phyloP scores from a whole-genome alignment of 2,888 invertebrate genomes.

The Drosophila leonis region DNA sequence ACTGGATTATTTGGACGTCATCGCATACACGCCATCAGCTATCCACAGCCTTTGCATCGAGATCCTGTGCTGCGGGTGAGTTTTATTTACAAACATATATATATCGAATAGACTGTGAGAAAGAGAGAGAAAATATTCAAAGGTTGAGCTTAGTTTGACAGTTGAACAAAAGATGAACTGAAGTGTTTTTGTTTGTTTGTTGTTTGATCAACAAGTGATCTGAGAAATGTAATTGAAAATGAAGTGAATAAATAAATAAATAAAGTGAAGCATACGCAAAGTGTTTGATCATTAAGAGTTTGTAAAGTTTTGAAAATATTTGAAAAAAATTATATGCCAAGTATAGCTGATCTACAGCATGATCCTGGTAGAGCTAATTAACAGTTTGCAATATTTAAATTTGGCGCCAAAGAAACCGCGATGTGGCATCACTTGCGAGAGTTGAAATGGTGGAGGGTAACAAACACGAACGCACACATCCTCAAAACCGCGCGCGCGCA shows the following conservation, averaged over 20 bases:
- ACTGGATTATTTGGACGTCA: constrained; percentile 91
- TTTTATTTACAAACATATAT: constrained; percentile 30
- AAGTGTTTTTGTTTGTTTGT: too few species aligned
- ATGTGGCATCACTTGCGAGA: constrained; percentile 17
- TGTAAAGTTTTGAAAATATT: background rate
- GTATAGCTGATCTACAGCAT: background rate
- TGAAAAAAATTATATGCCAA: too few species aligned
- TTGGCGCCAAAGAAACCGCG: background rate
- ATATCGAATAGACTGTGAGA: background rate
- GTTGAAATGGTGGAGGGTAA: constrained; percentile 5
- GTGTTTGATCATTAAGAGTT: background rate
- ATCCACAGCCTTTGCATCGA: constrained; percentile 88
- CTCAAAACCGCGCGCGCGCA: constrained; percentile 16
- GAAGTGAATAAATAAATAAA: too few species aligned
- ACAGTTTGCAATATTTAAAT: constrained; percentile 7
- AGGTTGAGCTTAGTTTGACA: background rate
- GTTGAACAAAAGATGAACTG: background rate
- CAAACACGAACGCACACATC: constrained; percentile 15
- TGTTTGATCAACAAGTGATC: too few species aligned
- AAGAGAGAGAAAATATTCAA: background rate
- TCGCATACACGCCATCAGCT: constrained; percentile 88
- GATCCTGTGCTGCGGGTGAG: constrained; percentile 90
- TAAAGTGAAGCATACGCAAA: background rate
- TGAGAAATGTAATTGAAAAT: background rate
- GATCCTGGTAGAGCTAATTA: too few species aligned